Percentiles rank a stretch among this genome's conserved stretches.
Conservation (phyloP, 2,797 vertebrate species). For the Bradypodion pumilum region DNA sequence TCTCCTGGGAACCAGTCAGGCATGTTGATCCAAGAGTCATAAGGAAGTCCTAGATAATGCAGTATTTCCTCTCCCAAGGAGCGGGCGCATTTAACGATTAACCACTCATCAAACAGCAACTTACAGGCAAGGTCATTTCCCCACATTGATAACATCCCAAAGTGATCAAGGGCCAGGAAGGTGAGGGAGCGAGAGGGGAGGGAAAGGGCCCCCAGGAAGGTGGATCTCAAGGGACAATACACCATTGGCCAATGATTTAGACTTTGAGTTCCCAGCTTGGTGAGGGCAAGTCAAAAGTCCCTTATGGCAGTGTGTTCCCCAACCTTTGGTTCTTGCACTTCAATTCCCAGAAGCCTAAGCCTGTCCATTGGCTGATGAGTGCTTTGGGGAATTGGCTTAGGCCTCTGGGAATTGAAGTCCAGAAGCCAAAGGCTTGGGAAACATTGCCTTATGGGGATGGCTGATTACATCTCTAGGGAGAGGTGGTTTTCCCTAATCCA, state of each 20-base stretch:
- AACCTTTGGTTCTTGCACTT: too few species aligned
- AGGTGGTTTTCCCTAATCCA: too few species aligned
- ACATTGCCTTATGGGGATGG: background rate
- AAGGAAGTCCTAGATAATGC: background rate
- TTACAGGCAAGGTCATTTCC: background rate
- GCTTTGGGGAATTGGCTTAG: too few species aligned
- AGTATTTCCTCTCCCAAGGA: background rate
- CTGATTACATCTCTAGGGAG: background rate
- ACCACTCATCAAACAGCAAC: background rate
- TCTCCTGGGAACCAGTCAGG: background rate
- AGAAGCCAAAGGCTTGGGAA: too few species aligned
- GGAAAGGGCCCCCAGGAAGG: too few species aligned
- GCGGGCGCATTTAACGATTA: slow-evolving; percentile 25
- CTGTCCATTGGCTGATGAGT: too few species aligned
- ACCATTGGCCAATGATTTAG: background rate
- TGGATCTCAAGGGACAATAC: too few species aligned
- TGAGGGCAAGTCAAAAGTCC: background rate
- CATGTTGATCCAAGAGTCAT: background rate
- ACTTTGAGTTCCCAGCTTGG: background rate
- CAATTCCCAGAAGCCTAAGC: too few species aligned
- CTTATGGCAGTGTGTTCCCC: too few species aligned
- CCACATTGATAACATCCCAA: background rate
- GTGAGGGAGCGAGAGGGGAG: too few species aligned
- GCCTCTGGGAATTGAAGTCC: too few species aligned
- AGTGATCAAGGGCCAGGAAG: background rate